Evolutionary conservation across 2,888 invertebrate species (phyloP), one percentile per base, ranked within the genome.

Genomic region (Mylabris sibirica): DNA sequence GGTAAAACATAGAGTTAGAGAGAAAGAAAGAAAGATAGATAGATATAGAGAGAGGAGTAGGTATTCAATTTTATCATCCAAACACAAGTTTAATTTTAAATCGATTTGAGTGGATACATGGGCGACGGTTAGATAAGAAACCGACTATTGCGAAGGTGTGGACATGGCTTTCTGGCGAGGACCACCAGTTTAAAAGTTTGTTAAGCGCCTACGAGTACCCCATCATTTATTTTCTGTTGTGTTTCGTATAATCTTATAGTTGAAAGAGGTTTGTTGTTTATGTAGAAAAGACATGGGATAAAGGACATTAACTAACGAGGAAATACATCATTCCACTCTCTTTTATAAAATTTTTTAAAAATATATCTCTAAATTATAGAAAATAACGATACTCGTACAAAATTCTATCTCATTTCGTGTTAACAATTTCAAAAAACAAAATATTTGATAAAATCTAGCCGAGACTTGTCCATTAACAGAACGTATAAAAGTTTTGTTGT

Each of bases 51-150:
- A 78, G 30, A 78, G 78, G 74, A 78, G n/a, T n/a, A 78, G 73
- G 74, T 62, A 72, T 49, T 70, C 71, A 63, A 69, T 69, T 74
- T 80, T 84, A 84, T 84, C 84, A 79, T 75, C 73, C 14, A 11
- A 79, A 84, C 84, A 84, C 81, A 80, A 80, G 81, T 84, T 84
- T 84, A 84, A 84, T 84, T 84, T 84, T 83, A 84, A 84, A 84
- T 84, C 84, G 84, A 84, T 84, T 84, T 83, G 82, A 82, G 81
- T 77, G 80, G 75, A 72, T 77, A 82, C 81, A 83, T 76, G 80
- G 79, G 76, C 81, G 79, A 75, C 80, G 78, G 79, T 83, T 81
- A 83, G 83, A 83, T 83, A 83, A 83, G 77, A 30, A n/a, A 71
- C 44, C 70, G 60, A 35, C 24, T 26, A 20, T 30, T 34, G 65